These are phyloP conservation scores for Hydrozoanthus gracilis DNA, from an alignment of 92 coral and sea anemone species.

Conservation along the genomic window DNA sequence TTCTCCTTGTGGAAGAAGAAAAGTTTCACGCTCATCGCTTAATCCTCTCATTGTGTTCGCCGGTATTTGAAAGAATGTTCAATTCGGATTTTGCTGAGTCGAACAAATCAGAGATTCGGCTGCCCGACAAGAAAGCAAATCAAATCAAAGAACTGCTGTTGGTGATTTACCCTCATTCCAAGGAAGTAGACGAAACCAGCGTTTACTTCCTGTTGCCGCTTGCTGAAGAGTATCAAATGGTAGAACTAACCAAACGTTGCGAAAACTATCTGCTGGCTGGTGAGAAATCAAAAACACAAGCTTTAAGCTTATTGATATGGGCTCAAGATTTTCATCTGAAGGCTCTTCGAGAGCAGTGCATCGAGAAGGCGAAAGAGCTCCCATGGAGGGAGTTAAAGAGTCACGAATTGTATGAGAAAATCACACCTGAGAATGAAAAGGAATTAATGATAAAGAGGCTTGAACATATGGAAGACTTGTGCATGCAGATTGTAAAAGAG, in stretches of 20 bases:
- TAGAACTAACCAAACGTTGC: neutral
- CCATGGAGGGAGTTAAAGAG: neutral
- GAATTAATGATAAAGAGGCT: neutral
- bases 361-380: neutral
- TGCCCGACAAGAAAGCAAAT: neutral
- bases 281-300: neutral
- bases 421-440: neutral
- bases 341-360: neutral
- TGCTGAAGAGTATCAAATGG: conserved; percentile 13
- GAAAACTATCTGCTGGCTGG: neutral
- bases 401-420: neutral
- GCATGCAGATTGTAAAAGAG: neutral
- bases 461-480: neutral
- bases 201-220: conserved; percentile 1
- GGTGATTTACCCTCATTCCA: neutral
- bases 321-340: neutral
- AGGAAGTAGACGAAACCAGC: neutral
- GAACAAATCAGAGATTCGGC: neutral
- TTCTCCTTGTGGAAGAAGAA: neutral
- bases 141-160: conserved; percentile 2
- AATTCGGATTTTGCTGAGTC: neutral
- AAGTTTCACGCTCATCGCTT: conserved; percentile 12
- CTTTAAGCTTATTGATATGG: neutral
- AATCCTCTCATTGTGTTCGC: neutral
- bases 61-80: conserved; percentile 19